Conservation (phyloP, 1,140 invertebrate species). For the Galleria mellonella region DNA sequence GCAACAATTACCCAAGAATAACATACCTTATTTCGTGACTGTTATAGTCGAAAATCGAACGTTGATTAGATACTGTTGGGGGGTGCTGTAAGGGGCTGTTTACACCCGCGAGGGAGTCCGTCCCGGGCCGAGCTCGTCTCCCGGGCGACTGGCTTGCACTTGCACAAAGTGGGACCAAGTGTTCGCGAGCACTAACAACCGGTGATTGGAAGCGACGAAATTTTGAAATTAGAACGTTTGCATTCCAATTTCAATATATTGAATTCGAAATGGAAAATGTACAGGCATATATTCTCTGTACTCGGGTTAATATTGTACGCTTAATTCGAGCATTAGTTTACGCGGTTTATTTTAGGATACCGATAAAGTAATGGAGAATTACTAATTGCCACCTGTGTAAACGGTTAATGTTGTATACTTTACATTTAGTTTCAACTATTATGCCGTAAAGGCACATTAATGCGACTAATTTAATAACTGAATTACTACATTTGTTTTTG, state of each 20-base stretch:
- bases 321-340: no score
- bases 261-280: not conserved
- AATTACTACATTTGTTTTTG: no score
- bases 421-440: no score
- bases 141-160: constrained; percentile 52
- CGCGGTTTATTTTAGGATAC: no score
- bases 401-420: no score
- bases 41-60: constrained; percentile 22
- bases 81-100: constrained; percentile 26
- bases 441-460: no score
- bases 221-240: constrained; percentile 18
- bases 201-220: constrained; percentile 14
- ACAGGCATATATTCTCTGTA: not conserved
- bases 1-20: not conserved
- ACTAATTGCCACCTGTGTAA: no score
- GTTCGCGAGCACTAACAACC: constrained; percentile 15
- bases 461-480: no score
- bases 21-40: not conserved
- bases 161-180: constrained; percentile 28
- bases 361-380: no score
- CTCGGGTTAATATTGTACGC: no score
- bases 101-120: constrained; percentile 27
- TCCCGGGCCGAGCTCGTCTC: constrained; percentile 54
- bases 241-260: constrained; percentile 3
- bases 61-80: constrained; percentile 3